Base-by-base conservation (phyloP, 2,113 vertebrate genomes). In the Tympanuchus pallidicinctus region DNA sequence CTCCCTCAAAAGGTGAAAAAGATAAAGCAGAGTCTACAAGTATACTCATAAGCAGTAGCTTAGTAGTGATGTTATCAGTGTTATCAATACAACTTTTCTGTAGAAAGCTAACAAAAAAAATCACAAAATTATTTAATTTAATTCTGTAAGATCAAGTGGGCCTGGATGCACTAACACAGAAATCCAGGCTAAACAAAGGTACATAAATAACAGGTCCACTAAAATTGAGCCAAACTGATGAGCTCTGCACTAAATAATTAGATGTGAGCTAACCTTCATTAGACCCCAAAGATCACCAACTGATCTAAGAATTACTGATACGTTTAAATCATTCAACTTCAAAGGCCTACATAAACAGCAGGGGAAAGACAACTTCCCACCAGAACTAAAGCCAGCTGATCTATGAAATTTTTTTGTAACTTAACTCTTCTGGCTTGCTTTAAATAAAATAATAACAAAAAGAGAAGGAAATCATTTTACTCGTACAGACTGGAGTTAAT, bases 1-100 rank as follows among this genome's bases (percentile, higher is more conserved):
- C 14, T 48, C 59, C 25, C 38, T 85, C 52, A 91, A 79, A 87
- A 82, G 15, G 18, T 64, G n/a, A 52, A 87, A 67, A 75, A 78
- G 20, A 42, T 25, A 78, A 89, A 91, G 48, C 17, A 82, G n/a
- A 25, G 8, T 81, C 20, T 84, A 12, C 30, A 78, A 67, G 10
- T 52, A 40, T 36, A 81, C 52, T 92, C 15, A 59, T 27, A 77
- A 77, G n/a, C 32, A 89, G 18, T 56, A 78, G 66, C 50, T 76
- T 89, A 5, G 18, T 64, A 56, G 13, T 65, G 24, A 42, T 28
- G 7, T 13, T 60, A 66, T 36, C 77, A 28, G 28, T 6, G 12
- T 22, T 19, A 59, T n/a, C 32, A n/a, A n/a, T n/a, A 32, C 4
- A 4, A 34, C 11, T 34, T n/a, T 21, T 22, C 11, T 13, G 8